Conservation (phyloP, 37 sponge, comb jelly and placozoan species). For the Haliclona indistincta region DNA sequence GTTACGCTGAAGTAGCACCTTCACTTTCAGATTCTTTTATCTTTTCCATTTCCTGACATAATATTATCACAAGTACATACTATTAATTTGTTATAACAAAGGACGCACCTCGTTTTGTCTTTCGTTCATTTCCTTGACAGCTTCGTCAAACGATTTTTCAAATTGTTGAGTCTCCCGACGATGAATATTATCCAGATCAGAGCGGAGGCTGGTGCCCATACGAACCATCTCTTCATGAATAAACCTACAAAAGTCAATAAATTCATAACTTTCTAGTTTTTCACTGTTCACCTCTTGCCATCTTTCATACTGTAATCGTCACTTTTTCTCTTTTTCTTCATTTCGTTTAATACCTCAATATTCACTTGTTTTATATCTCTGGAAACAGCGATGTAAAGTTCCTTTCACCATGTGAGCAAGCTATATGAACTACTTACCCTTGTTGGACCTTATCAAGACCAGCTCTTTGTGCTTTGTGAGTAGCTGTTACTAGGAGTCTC, state of each 20-base stretch:
- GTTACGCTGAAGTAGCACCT: too few relatives aligned
- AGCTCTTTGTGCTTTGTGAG: slow-evolving; percentile 26
- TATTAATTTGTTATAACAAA: too few relatives aligned
- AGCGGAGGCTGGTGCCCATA: background rate
- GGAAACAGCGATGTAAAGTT: too few relatives aligned
- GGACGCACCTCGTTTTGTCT: background rate
- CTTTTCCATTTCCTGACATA: too few relatives aligned
- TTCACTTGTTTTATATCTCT: background rate
- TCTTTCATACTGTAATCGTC: background rate
- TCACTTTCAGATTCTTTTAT: too few relatives aligned
- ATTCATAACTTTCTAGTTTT: background rate
- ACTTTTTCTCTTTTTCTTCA: background rate
- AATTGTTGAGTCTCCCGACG: background rate
- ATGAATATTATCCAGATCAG: background rate
- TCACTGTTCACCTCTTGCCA: background rate
- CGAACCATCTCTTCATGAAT: background rate
- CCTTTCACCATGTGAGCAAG: too few relatives aligned
- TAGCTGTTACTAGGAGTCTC: slow-evolving; percentile 6
- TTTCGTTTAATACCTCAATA: background rate
- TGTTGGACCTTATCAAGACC: slow-evolving; percentile 30
- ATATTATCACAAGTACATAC: too few relatives aligned
- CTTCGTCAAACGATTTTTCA: background rate
- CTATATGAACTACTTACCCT: too few relatives aligned
- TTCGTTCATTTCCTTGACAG: slow-evolving; percentile 5
- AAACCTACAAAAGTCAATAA: background rate